Evolutionary conservation across 2,113 vertebrate species (phyloP).

Genomic region (Crocuta crocuta): DNA sequence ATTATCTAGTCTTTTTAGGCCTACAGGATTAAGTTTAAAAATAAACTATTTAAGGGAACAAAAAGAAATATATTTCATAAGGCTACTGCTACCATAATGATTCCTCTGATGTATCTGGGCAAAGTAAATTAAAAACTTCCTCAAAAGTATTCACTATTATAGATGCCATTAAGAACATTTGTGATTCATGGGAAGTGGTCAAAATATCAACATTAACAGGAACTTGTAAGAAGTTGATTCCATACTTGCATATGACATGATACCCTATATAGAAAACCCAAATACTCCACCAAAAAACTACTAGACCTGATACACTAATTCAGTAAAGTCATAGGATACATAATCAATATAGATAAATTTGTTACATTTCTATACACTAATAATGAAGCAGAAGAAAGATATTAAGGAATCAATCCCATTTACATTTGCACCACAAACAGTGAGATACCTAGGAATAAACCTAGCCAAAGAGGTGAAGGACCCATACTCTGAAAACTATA

Average conservation of each 20-base stretch:
- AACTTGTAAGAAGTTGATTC: background rate
- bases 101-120: background rate
- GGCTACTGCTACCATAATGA: background rate
- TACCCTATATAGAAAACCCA: background rate
- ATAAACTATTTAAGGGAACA: no score
- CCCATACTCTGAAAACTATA: background rate
- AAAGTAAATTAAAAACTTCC: background rate
- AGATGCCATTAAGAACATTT: background rate
- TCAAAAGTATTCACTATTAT: background rate
- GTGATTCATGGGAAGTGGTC: background rate
- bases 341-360: background rate
- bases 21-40: background rate
- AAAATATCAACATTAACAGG: background rate
- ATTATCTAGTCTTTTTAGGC: background rate
- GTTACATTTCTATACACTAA: background rate
- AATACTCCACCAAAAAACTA: background rate
- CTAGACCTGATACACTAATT: background rate
- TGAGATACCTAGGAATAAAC: background rate
- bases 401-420: background rate
- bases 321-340: background rate
- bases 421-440: background rate
- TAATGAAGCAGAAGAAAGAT: no score
- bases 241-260: background rate
- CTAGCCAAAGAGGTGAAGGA: background rate
- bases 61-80: background rate